A percentile compares a stretch with the other conserved stretches of the same genome.
phyloP scores from a whole-genome alignment of 2,888 invertebrate genomes.

The Stramonita haemastoma region DNA sequence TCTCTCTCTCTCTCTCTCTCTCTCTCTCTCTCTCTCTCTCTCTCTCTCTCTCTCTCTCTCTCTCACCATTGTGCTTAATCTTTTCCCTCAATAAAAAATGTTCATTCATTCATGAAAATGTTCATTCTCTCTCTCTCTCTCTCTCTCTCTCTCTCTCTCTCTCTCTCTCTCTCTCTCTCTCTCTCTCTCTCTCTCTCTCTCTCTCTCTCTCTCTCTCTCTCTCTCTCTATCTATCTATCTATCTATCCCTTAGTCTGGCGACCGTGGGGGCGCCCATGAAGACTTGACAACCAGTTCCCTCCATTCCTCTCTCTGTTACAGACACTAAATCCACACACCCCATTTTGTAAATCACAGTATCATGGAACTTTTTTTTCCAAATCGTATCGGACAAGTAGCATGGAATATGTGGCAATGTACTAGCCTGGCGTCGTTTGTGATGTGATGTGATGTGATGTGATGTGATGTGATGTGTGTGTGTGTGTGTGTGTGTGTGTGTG shows the following conservation, averaged over 20 bases:
- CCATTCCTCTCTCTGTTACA: conserved; percentile 17
- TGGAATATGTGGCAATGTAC: not conserved
- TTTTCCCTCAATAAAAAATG: too few relatives aligned
- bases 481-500: conserved; percentile 21
- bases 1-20: conserved; percentile 27
- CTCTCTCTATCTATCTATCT: not conserved
- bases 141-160: conserved; percentile 10
- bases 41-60: not conserved
- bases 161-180: conserved; percentile 9
- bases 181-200: conserved; percentile 12
- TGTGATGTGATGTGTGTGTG: too few relatives aligned
- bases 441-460: not conserved
- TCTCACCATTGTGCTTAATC: not conserved
- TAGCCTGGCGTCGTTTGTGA: not conserved
- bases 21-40: conserved; percentile 22
- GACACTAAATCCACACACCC: too few relatives aligned
- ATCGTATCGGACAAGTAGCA: too few relatives aligned
- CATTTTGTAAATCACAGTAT: too few relatives aligned
- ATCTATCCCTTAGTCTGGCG: not conserved
- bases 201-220: conserved; percentile 16
- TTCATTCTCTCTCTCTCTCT: too few relatives aligned
- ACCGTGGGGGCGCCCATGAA: too few relatives aligned
- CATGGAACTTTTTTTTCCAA: too few relatives aligned
- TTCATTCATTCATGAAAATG: too few relatives aligned
- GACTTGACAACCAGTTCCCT: too few relatives aligned